Conservation (phyloP, 2,797 vertebrate genomes). For the Dendrocincla fuliginosa region DNA sequence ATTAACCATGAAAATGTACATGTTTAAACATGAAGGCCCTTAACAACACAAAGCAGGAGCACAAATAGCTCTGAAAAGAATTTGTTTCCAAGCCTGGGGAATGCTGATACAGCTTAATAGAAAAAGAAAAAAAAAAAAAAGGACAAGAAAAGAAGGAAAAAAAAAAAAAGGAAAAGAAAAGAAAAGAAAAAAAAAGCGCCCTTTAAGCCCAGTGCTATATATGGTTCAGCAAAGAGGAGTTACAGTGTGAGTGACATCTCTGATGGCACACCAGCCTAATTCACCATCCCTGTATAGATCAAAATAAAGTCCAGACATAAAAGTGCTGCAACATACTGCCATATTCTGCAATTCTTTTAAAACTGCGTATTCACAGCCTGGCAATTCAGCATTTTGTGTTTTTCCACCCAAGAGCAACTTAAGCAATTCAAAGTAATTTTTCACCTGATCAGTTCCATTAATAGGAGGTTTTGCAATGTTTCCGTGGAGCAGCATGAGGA, state of each 20-base stretch:
- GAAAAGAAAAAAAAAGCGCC: neutral
- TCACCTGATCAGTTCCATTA: constrained; percentile 16
- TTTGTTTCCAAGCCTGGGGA: neutral
- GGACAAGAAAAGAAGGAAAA: too few relatives aligned
- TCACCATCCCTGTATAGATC: constrained; percentile 19
- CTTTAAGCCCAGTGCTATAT: neutral
- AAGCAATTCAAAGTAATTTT: constrained; percentile 7
- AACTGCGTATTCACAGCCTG: constrained; percentile 51
- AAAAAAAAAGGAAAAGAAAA: too few relatives aligned
- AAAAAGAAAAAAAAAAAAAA: neutral
- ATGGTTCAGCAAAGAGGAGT: neutral
- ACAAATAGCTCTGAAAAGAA: neutral
- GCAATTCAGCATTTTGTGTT: constrained; percentile 38
- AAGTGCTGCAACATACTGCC: constrained; percentile 22
- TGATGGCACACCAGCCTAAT: constrained; percentile 36
- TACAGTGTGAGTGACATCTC: neutral
- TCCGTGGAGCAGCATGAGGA: neutral
- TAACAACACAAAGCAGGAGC: neutral
- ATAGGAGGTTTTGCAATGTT: neutral
- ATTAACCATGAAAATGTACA: neutral
- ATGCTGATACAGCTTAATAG: neutral
- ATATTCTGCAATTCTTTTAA: constrained; percentile 41
- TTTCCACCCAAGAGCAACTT: constrained; percentile 13
- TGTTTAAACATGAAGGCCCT: neutral
- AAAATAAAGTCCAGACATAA: constrained; percentile 38